These are phyloP conservation scores for Anhinga rufa DNA, from an alignment of 2,113 vertebrate genomes.

Conservation along the genomic window DNA sequence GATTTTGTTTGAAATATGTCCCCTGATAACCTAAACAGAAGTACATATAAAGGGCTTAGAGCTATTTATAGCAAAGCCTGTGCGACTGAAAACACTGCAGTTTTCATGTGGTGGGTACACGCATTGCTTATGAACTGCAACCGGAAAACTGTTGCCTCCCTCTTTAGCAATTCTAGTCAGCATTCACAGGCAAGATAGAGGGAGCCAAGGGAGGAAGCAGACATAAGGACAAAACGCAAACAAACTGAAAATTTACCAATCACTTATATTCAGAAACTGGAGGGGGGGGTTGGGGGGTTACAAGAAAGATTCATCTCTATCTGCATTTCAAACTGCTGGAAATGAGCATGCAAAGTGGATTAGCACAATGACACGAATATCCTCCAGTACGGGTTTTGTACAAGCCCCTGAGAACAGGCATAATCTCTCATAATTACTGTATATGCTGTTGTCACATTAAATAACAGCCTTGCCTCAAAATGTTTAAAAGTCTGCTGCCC, in stretches of 20 bases:
- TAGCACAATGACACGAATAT: not conserved
- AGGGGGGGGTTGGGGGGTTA: no score
- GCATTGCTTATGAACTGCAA: constrained; percentile 9
- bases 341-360: constrained; percentile 4
- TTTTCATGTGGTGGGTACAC: constrained; percentile 2
- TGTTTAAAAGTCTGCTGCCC: not conserved
- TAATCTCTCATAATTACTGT: not conserved
- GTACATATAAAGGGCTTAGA: not conserved
- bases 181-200: not conserved
- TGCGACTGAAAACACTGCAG: constrained; percentile 27
- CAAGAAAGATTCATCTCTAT: not conserved
- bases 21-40: constrained; percentile 30
- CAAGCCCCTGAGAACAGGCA: not conserved
- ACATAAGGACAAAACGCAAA: constrained; percentile 43
- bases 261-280: not conserved
- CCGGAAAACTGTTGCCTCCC: constrained; percentile 19
- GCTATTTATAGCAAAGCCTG: constrained; percentile 49
- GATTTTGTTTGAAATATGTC: not conserved
- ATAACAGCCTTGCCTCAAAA: not conserved
- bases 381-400: not conserved
- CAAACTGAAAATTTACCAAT: constrained; percentile 49
- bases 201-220: constrained; percentile 36
- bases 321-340: constrained; percentile 31
- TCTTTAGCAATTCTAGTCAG: constrained; percentile 32
- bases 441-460: not conserved